phyloP scores from a whole-genome alignment of 2,888 invertebrate genomes.

The Graphium colonna region DNA sequence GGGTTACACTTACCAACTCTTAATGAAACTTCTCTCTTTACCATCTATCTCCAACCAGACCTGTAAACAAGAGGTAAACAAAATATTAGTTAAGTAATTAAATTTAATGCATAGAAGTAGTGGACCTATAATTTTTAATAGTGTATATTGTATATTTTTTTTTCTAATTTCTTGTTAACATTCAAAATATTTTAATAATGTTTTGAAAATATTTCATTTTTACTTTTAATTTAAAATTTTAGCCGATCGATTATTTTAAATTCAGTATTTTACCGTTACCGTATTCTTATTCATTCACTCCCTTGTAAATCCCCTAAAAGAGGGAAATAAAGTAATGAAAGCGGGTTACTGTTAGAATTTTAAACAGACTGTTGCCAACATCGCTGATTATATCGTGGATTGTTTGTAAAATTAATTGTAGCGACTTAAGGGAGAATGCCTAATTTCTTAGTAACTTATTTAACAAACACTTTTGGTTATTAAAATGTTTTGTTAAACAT shows the following conservation, averaged over 20 bases:
- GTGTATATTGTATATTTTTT: background rate
- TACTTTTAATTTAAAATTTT: no score
- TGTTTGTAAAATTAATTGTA: constrained; percentile 9
- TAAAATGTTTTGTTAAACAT: no score
- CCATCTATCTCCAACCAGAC: background rate
- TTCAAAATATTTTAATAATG: background rate
- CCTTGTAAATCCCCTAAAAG: background rate
- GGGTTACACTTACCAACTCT: no score
- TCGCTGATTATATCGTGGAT: background rate
- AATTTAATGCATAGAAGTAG: background rate
- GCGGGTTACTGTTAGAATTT: constrained; percentile 5
- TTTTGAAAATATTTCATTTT: no score
- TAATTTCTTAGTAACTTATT: no score
- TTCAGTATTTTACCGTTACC: background rate
- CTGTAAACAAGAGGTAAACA: background rate
- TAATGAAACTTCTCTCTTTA: no score
- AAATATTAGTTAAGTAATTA: background rate
- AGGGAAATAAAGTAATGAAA: background rate
- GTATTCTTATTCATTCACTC: background rate
- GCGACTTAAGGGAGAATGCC: background rate
- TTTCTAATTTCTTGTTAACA: background rate
- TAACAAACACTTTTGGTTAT: no score
- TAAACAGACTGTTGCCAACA: background rate
- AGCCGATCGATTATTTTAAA: no score
- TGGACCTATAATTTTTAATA: no score